Evolutionary conservation across 1,140 invertebrate species (phyloP).

Genomic region (Helicoverpa zea): DNA sequence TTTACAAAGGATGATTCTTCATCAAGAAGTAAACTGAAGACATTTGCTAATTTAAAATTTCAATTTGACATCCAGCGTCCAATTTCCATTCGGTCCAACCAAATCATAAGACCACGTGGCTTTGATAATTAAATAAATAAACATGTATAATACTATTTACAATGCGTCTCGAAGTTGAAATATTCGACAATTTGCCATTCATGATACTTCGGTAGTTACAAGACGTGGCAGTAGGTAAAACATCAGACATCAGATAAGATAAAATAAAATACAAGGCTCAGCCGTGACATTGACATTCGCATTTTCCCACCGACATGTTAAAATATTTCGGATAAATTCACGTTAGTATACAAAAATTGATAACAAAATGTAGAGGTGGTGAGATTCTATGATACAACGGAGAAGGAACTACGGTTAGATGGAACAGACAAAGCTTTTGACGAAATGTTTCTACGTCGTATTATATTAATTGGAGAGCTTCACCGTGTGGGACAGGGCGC

Average conservation of each 20-base stretch:
- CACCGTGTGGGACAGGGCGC: slow-evolving; percentile 21
- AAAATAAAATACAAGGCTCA: slow-evolving; percentile 38
- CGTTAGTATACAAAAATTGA: slow-evolving; percentile 14
- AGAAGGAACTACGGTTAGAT: slow-evolving; percentile 66
- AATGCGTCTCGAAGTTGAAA: slow-evolving; percentile 48
- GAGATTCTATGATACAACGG: slow-evolving; percentile 77
- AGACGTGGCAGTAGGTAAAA: slow-evolving; percentile 34
- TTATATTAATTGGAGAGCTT: slow-evolving; percentile 47
- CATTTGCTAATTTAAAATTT: not conserved
- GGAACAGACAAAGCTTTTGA: slow-evolving; percentile 71
- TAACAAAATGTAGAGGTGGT: slow-evolving; percentile 45
- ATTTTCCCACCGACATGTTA: slow-evolving; percentile 42
- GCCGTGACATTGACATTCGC: slow-evolving; percentile 37
- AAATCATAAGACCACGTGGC: slow-evolving; percentile 32
- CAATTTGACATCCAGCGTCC: slow-evolving; percentile 22
- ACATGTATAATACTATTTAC: slow-evolving; percentile 61
- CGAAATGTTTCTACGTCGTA: slow-evolving; percentile 38
- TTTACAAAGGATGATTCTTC: slow-evolving; percentile 54
- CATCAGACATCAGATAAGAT: slow-evolving; percentile 42
- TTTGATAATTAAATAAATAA: slow-evolving; percentile 56
- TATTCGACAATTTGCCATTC: slow-evolving; percentile 44
- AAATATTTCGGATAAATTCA: slow-evolving; percentile 20
- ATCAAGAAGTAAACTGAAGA: slow-evolving; percentile 15
- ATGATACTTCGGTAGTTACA: slow-evolving; percentile 39
- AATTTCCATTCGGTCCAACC: slow-evolving; percentile 30